Evolutionary conservation across 2,797 vertebrate genomes (phyloP).

Genomic region (Sebastes flavidus): DNA sequence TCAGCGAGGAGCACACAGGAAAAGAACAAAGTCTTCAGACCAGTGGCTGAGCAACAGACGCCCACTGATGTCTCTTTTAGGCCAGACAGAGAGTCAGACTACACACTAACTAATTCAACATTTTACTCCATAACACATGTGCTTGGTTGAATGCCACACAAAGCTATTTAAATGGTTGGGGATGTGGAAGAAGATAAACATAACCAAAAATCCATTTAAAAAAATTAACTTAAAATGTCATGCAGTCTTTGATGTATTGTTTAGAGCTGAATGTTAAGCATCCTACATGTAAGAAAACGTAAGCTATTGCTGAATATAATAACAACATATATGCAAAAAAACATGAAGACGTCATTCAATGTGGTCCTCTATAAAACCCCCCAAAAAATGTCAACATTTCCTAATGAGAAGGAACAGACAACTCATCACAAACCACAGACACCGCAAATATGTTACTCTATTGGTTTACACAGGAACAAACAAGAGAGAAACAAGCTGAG

Average conservation of each 20-base stretch:
- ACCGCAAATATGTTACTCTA: background rate
- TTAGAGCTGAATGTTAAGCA: background rate
- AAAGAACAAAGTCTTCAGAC: background rate
- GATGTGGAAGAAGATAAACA: background rate
- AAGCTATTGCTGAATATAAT: background rate
- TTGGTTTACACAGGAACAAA: slow-evolving; percentile 45
- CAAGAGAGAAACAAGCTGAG: background rate
- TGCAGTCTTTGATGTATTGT: background rate
- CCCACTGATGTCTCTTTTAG: background rate
- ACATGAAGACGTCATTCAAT: background rate
- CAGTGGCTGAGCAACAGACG: background rate
- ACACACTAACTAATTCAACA: background rate
- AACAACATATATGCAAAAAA: background rate
- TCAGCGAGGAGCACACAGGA: background rate
- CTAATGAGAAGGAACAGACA: background rate
- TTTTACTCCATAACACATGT: background rate
- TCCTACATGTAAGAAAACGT: background rate
- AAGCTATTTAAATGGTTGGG: background rate
- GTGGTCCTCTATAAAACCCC: background rate
- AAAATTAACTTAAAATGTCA: background rate
- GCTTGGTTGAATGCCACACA: background rate
- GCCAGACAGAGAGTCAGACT: background rate
- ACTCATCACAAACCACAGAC: slow-evolving; percentile 22
- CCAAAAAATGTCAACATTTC: background rate
- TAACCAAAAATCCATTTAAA: background rate